phyloP scores from a whole-genome alignment of 2,113 vertebrate species.

The Muscicapa adusta region DNA sequence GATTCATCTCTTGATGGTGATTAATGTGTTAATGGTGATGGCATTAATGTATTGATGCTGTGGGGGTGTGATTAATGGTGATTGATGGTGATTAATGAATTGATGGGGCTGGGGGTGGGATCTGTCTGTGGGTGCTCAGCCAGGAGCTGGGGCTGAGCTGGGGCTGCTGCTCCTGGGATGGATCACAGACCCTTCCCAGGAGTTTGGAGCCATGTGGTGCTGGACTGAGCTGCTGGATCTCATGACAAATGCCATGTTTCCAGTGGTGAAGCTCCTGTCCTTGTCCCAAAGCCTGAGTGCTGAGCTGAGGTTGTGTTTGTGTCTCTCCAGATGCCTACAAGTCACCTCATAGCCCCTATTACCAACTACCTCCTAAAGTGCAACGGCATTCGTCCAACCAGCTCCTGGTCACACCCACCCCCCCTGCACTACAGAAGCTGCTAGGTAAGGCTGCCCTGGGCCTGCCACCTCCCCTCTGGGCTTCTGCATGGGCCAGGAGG shows the following conservation, averaged over 20 bases:
- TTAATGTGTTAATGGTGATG: not conserved
- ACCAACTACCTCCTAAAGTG: slow-evolving; percentile 98
- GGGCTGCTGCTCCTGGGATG: not conserved
- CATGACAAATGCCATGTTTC: accelerated
- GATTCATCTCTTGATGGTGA: not conserved
- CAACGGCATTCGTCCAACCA: slow-evolving; percentile 89
- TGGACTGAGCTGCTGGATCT: not conserved
- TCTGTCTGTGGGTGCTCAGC: not conserved
- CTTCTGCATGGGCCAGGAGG: not conserved
- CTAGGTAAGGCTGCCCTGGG: slow-evolving; percentile 77
- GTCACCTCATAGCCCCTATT: slow-evolving; percentile 93
- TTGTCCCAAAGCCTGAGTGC: not conserved
- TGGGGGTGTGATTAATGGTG: not conserved
- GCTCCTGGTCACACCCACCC: slow-evolving; percentile 86
- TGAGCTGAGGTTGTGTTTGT: not conserved
- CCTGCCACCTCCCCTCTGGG: not conserved
- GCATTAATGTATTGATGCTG: not conserved
- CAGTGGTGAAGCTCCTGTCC: not conserved
- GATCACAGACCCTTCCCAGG: not conserved
- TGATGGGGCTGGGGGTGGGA: not conserved
- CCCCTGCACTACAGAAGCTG: slow-evolving; percentile 92
- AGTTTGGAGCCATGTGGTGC: not conserved
- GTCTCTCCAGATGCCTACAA: slow-evolving; percentile 83
- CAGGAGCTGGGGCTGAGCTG: not conserved
- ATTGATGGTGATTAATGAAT: not conserved